Base-by-base conservation (phyloP, 2,888 invertebrate species). In the Drosophila austrosaltans region DNA sequence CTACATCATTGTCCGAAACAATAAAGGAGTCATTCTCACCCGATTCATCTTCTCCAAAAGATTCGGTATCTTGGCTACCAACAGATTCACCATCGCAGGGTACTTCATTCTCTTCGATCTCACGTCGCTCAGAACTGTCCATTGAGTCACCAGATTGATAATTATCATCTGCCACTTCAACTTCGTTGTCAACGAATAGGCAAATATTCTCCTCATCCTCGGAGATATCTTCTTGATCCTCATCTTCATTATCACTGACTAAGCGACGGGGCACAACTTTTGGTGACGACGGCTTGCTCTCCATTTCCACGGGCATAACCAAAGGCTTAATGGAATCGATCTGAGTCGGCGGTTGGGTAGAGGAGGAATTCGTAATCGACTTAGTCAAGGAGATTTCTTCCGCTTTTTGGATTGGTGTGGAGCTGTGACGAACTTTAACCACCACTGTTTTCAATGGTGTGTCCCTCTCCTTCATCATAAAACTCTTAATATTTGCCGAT, bases 61-160 rank as follows among this genome's bases (percentile, higher is more conserved):
- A 39, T 1, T 57, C 57, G 69, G 93, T 93, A 28, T 84, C 87
- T 53, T 93, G 93, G 56, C 94, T 93, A 57, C 93, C 92, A 69
- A 94, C 87, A 2, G 94, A 94, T 89, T 94, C 94, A 1, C 94
- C 94, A 76, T 92, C 93, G 42, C 93, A 92, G 12, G 91, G 67
- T 56, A 94, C 91, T 90, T 93, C 93, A 87, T 94, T 93, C 64
- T 93, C 92, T 75, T 91, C 82, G 54, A 93, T 92, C 80, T 94
- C 94, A 48, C 89, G 91, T 42, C 90, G 92, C 81, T 94, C 93
- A 30, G 93, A 93, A 10, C 93, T 93, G 76, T 93, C 92, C 91
- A 93, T 89, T 0, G 92, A 92, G 54, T 91, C 91, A 3, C 91
- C 91, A 32, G 92, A 91, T 57, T 77, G 12, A 72, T 91, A 91